Percentiles rank a stretch among this genome's conserved stretches.
Evolutionary conservation across 2,888 invertebrate genomes (phyloP).

Genomic region (Amiota mariae): DNA sequence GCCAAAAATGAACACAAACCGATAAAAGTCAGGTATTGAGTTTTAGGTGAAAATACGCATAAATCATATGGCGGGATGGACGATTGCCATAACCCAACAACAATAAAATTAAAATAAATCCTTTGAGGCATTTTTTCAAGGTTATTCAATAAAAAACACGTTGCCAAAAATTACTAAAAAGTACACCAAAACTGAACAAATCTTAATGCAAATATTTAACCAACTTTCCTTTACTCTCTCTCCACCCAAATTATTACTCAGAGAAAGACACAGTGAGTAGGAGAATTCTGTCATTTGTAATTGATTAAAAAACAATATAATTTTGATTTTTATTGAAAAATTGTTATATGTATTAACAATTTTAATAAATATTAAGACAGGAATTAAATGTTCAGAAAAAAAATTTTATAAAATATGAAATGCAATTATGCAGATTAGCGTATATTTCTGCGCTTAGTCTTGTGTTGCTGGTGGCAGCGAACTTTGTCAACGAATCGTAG

Average conservation of each 20-base stretch:
- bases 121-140: constrained; percentile 23
- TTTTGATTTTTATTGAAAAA: constrained; percentile 58
- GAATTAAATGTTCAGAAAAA: no score
- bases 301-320: constrained; percentile 56
- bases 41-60: constrained; percentile 42
- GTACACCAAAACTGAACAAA: not conserved
- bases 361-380: not conserved
- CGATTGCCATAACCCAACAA: constrained; percentile 13
- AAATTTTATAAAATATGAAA: no score
- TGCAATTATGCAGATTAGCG: no score
- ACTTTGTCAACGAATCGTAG: no score
- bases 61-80: constrained; percentile 41
- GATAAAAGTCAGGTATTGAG: constrained; percentile 22
- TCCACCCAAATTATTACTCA: not conserved
- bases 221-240: not conserved
- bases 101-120: constrained; percentile 3
- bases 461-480: no score
- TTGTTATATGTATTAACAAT: constrained; percentile 53
- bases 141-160: constrained; percentile 5
- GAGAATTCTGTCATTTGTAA: constrained; percentile 42
- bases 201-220: constrained; percentile 39
- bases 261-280: constrained; percentile 28
- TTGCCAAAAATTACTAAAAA: constrained; percentile 11
- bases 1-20: constrained; percentile 10
- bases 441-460: no score